These are phyloP conservation scores for Phymanthus crucifer DNA, from an alignment of 92 coral and sea anemone genomes.

Conservation along the genomic window DNA sequence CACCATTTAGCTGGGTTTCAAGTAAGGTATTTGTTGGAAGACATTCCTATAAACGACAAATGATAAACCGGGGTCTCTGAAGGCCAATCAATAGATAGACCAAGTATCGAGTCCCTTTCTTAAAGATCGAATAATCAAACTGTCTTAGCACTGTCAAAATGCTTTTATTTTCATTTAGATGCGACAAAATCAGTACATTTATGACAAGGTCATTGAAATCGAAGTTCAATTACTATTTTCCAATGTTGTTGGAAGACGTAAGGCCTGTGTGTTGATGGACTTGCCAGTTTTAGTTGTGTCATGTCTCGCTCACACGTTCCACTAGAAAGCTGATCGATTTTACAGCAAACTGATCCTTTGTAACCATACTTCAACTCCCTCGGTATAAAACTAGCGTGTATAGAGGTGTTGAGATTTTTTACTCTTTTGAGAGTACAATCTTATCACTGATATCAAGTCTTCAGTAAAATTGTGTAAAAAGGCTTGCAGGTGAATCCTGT, in stretches of 20 bases:
- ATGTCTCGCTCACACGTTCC: neutral
- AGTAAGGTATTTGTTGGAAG: slow-evolving; percentile 32
- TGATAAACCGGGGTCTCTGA: neutral
- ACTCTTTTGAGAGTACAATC: no score
- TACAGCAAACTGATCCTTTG: neutral
- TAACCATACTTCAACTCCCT: neutral
- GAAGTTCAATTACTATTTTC: slow-evolving; percentile 10
- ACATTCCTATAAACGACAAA: slow-evolving; percentile 26
- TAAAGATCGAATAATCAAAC: slow-evolving; percentile 14
- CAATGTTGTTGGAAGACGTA: slow-evolving; percentile 7
- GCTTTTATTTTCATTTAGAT: slow-evolving; percentile 24
- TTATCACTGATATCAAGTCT: neutral
- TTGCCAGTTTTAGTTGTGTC: neutral
- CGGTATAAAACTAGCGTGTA: neutral
- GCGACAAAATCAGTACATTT: slow-evolving; percentile 12
- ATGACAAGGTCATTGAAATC: slow-evolving; percentile 11
- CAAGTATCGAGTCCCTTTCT: neutral
- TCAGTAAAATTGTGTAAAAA: neutral
- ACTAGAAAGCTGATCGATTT: neutral
- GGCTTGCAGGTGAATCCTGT: slow-evolving; percentile 19
- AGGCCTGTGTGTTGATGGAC: slow-evolving; percentile 3
- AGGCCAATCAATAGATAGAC: slow-evolving; percentile 15
- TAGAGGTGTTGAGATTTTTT: neutral
- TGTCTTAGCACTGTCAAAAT: slow-evolving; percentile 37
- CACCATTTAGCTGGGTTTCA: slow-evolving; percentile 32